Percentiles rank a stretch among this genome's conserved stretches.
These are phyloP conservation scores for Tetraneura akinire DNA, from an alignment of 1,140 invertebrate genomes.

Conservation along the genomic window DNA sequence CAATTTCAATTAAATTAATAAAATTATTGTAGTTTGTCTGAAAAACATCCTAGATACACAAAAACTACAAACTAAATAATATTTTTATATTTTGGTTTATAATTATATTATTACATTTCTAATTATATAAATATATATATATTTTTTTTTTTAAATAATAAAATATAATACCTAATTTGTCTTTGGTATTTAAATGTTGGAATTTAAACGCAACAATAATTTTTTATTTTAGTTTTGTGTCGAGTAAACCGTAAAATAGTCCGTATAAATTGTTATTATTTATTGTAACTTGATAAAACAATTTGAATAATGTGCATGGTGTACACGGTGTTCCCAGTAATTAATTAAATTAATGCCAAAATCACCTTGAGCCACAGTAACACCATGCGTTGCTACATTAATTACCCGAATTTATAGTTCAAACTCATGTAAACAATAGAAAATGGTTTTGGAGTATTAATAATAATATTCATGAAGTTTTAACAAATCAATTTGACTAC, in stretches of 20 bases:
- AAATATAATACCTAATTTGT: no score
- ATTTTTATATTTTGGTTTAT: no score
- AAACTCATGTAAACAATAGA: slow-evolving; percentile 36
- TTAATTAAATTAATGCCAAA: slow-evolving; percentile 35
- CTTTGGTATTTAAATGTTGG: no score
- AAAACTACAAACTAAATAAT: no score
- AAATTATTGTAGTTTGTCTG: no score
- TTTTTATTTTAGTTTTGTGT: slow-evolving; percentile 1
- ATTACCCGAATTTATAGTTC: slow-evolving; percentile 28
- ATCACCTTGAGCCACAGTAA: slow-evolving; percentile 25
- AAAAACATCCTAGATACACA: no score
- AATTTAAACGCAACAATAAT: no score
- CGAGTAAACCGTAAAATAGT: slow-evolving; percentile 17
- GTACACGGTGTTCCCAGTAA: slow-evolving; percentile 5
- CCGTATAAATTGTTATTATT: slow-evolving; percentile 10
- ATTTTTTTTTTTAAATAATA: no score
- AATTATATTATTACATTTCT: no score
- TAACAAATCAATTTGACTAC: not conserved
- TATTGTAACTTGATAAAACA: slow-evolving; percentile 24
- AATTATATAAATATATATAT: no score
- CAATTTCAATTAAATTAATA: no score
- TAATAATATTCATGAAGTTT: slow-evolving; percentile 6
- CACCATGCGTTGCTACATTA: slow-evolving; percentile 32
- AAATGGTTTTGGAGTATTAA: slow-evolving; percentile 5
- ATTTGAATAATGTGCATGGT: not conserved